Base-by-base conservation (phyloP, 2,888 invertebrate genomes). In the Fragum sueziense region DNA sequence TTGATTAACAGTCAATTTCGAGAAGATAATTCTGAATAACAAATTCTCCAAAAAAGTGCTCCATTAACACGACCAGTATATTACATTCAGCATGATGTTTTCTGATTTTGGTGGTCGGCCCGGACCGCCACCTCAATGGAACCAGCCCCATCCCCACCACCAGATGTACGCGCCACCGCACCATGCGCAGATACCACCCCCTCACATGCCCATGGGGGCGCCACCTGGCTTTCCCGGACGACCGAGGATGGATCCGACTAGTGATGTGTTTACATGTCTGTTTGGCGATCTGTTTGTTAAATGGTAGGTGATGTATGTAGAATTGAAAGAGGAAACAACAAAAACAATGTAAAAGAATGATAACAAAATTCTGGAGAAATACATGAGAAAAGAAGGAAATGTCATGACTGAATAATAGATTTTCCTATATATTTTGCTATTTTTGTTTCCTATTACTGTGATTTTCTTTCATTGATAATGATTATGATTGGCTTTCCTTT, bases 211-310 rank as follows among this genome's bases (percentile, higher is more conserved):
- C 76, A 76, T 54, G 79, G 71, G 83, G 62, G 29, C 68, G 74
- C 70, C 76, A 47, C 70, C 77, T 34, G 61, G 59, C 41, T 37
- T 76, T 74, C 68, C 84, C 22, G 81, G 85, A 51, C 76, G 90
- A 17, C 88, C 88, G 17, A 82, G 90, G 70, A 87, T 89, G 83
- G 90, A 90, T 77, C 87, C 89, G 1, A 89, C 91, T 25, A 90
- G 87, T 79, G 91, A 91, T 76, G 91, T 91, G 33, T 91, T 91
- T 71, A 89, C 90, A 20, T 91, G 91, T 82, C 84, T 91, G 41
- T 91, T 91, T 75, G 90, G 91, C 22, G 91, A 91, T 72, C 86
- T 91, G 22, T 91, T 90, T 74, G 90, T 91, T 62, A 91, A 91
- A 88, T 91, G 91, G 91, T 91, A 87, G 81, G 90, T 57, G 25